Evolutionary conservation across 2,113 vertebrate genomes (phyloP).

Genomic region (Salvelinus namaycush): DNA sequence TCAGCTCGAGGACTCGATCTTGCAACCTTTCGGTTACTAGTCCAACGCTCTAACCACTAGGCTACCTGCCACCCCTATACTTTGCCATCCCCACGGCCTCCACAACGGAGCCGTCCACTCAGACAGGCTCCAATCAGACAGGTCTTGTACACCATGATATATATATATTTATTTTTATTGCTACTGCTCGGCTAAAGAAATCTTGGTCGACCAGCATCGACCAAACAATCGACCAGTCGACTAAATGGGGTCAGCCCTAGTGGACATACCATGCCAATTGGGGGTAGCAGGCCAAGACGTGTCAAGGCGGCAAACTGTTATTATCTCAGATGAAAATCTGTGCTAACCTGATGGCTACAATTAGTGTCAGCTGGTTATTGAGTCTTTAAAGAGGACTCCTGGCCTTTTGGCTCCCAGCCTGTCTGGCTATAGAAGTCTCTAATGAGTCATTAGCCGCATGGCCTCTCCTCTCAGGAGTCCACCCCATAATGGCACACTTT

Average conservation of each 20-base stretch:
- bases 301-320: constrained; percentile 74
- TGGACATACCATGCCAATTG: constrained; percentile 59
- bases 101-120: constrained; percentile 41
- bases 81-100: too few relatives aligned
- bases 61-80: too few relatives aligned
- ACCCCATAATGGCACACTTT: constrained; percentile 77
- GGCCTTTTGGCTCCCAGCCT: constrained; percentile 79
- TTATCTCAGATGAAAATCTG: constrained; percentile 81
- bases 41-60: constrained; percentile 64
- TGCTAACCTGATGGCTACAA: constrained; percentile 73
- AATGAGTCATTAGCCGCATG: constrained; percentile 81
- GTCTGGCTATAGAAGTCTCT: constrained; percentile 77
- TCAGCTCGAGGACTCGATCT: too few relatives aligned
- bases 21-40: constrained; percentile 78
- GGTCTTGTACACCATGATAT: too few relatives aligned
- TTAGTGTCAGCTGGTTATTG: constrained; percentile 80
- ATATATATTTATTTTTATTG: constrained; percentile 9
- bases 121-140: too few relatives aligned
- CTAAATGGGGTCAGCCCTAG: constrained; percentile 43
- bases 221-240: too few relatives aligned
- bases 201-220: constrained; percentile 29
- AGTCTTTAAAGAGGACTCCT: constrained; percentile 77
- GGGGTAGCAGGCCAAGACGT: constrained; percentile 65
- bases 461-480: constrained; percentile 72
- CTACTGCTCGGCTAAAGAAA: constrained; percentile 47